These are phyloP conservation scores for Ammodytes dubius DNA, from an alignment of 2,113 vertebrate species.

Conservation along the genomic window DNA sequence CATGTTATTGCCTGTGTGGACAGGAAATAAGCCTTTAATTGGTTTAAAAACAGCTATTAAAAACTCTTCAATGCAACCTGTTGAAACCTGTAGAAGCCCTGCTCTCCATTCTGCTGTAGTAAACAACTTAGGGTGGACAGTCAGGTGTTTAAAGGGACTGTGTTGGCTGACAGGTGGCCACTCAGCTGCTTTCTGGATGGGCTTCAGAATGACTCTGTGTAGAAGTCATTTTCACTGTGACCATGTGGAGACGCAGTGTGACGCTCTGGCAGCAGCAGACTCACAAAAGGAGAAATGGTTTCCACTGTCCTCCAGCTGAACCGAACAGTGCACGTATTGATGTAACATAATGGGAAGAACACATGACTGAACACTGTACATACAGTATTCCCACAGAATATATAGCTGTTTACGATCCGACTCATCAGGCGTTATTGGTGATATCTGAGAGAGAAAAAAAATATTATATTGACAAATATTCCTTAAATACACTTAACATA, in stretches of 20 bases:
- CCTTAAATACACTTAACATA: not conserved
- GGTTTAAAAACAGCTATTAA: too few species aligned
- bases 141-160: constrained; percentile 11
- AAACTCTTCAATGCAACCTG: too few species aligned
- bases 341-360: not conserved
- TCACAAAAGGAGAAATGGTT: constrained; percentile 1
- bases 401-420: not conserved
- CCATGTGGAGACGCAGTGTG: not conserved
- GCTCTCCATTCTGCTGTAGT: not conserved
- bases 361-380: not conserved
- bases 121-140: not conserved
- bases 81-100: too few species aligned
- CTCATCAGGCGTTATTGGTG: not conserved
- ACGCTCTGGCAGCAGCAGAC: constrained; percentile 15
- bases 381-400: not conserved
- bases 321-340: constrained; percentile 1
- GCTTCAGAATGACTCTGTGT: constrained; percentile 16
- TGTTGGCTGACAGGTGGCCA: constrained; percentile 40
- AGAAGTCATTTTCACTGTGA: constrained; percentile 29
- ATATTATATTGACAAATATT: not conserved
- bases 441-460: not conserved
- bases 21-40: too few species aligned
- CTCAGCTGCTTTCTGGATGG: constrained; percentile 52
- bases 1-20: too few species aligned
- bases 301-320: not conserved